phyloP scores from a whole-genome alignment of 1,140 invertebrate genomes.

The Apolygus lucorum region DNA sequence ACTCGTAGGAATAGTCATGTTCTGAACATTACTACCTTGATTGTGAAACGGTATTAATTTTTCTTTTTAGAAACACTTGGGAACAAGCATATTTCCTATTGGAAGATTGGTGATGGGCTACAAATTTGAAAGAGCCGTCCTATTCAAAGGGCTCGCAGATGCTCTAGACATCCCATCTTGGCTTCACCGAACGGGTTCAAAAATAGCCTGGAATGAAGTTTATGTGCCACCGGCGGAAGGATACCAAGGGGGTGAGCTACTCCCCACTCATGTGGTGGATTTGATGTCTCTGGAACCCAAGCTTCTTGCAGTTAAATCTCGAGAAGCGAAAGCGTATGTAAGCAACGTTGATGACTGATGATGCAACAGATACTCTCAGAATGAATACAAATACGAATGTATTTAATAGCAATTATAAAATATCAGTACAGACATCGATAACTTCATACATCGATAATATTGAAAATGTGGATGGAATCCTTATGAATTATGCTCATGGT shows the following conservation, averaged over 20 bases:
- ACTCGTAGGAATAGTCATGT: too few relatives aligned
- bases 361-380: too few relatives aligned
- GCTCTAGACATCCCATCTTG: constrained; percentile 10
- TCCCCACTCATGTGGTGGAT: not conserved
- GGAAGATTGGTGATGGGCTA: not conserved
- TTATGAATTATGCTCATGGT: too few relatives aligned
- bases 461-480: too few relatives aligned
- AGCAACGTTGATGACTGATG: not conserved
- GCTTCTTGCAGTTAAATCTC: not conserved
- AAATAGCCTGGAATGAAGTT: constrained; percentile 16
- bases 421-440: too few relatives aligned
- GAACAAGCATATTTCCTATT: constrained; percentile 7
- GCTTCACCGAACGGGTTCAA: not conserved
- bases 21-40: too few relatives aligned
- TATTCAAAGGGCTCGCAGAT: constrained; percentile 17
- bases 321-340: not conserved
- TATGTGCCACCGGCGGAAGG: not conserved
- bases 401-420: too few relatives aligned
- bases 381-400: too few relatives aligned
- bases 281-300: constrained; percentile 1
- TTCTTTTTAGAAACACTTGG: constrained; percentile 2
- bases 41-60: too few relatives aligned
- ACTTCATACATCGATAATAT: too few relatives aligned
- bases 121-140: constrained; percentile 16
- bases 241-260: not conserved